Base-by-base conservation (phyloP, 1,140 invertebrate genomes). In the Campoletis sonorensis region DNA sequence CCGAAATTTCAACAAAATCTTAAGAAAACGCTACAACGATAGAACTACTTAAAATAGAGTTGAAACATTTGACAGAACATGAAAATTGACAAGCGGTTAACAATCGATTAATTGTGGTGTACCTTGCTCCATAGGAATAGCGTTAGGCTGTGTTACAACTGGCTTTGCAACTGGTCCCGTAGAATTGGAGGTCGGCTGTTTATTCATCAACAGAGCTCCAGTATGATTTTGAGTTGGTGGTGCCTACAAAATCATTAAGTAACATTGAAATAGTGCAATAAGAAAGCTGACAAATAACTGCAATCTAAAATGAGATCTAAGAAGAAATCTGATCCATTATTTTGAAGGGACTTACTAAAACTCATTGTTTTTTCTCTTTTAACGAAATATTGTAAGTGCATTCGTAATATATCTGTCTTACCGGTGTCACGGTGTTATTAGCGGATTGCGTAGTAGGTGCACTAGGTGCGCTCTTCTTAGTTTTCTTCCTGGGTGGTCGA, bases 41-140 rank as follows among this genome's bases (percentile, higher is more conserved):
- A n/a, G n/a, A n/a, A n/a, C n/a, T n/a, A n/a, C n/a, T n/a, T n/a
- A n/a, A n/a, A n/a, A n/a, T n/a, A n/a, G n/a, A n/a, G n/a, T n/a
- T n/a, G n/a, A n/a, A n/a, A n/a, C n/a, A n/a, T n/a, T n/a, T n/a
- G n/a, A n/a, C n/a, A n/a, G n/a, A n/a, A n/a, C n/a, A n/a, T n/a
- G n/a, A n/a, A n/a, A n/a, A n/a, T n/a, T n/a, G 4, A 33, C 30
- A 70, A 33, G 30, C 18, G 15, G 15, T 11, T 1, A 70, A 70
- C 18, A 13, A n/a, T 49, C 37, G 33, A 21, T 11, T 15, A 13
- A 54, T 51, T 33, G 15, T 30, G 40, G 21, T 80, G 78, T 88
- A 92, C 91, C 90, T 91, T 91, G 91, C 82, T 92, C 90, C 27
- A 84, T 81, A 64, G 90, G 79, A 83, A 91, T 89, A 88, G 88